A percentile compares a stretch with the other conserved stretches of the same genome.
These are phyloP conservation scores for Cygnus buccinator DNA, from an alignment of 2,113 vertebrate genomes.

Conservation along the genomic window DNA sequence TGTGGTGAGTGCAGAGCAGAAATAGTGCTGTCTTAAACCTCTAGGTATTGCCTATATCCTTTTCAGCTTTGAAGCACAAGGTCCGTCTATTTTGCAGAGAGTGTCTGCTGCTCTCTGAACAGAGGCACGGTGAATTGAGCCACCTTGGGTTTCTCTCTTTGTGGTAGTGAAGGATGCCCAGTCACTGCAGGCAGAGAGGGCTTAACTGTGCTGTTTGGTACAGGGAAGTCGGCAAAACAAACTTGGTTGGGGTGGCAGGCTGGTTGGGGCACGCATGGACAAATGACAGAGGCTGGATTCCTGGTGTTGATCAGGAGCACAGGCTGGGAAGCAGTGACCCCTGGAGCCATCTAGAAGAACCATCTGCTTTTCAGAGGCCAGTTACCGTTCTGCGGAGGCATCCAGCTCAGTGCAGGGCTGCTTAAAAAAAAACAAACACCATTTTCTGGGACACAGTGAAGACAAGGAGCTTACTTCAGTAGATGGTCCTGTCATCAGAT, in stretches of 20 bases:
- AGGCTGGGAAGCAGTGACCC: neutral
- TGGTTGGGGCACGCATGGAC: neutral
- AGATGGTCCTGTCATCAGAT: neutral
- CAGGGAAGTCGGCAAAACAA: neutral
- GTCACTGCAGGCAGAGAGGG: neutral
- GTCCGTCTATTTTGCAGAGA: neutral
- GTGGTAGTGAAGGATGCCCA: neutral
- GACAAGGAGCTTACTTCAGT: neutral
- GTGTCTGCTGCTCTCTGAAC: neutral
- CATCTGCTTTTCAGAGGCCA: neutral
- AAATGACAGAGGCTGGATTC: neutral
- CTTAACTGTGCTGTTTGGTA: neutral
- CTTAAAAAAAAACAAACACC: neutral
- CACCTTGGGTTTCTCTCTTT: neutral
- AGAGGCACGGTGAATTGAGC: neutral
- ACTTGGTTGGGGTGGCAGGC: neutral
- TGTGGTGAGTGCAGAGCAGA: neutral
- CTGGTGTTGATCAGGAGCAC: neutral
- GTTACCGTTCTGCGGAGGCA: neutral
- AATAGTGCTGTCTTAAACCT: neutral
- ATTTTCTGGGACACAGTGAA: neutral
- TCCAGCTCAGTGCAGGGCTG: neutral
- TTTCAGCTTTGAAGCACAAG: neutral
- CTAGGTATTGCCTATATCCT: neutral
- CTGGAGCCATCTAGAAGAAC: neutral